Percentiles rank a stretch among this genome's conserved stretches.
Conservation (phyloP, 2,888 invertebrate genomes). For the Crocallis elinguaria region DNA sequence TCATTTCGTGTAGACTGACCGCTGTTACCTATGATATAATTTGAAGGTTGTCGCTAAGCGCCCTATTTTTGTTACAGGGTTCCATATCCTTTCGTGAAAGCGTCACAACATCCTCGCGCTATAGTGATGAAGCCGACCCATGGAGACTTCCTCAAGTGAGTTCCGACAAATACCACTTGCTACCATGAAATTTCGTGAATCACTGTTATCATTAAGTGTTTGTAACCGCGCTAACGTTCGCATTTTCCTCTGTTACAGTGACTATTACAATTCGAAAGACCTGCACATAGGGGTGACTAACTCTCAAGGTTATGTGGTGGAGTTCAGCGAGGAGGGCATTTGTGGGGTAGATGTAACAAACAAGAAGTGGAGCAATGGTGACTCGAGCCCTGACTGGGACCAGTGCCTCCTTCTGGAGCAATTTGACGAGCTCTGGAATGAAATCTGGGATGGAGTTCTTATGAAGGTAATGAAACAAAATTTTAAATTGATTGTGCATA, state of each 20-base stretch:
- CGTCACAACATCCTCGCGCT: slow-evolving; percentile 91
- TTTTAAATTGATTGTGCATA: too few relatives aligned
- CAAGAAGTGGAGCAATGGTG: slow-evolving; percentile 85
- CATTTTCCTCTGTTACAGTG: slow-evolving; percentile 76
- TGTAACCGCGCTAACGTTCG: slow-evolving; percentile 17
- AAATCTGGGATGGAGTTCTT: slow-evolving; percentile 90
- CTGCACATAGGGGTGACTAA: slow-evolving; percentile 96
- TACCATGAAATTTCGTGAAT: slow-evolving; percentile 24
- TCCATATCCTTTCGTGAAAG: slow-evolving; percentile 94
- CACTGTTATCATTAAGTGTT: slow-evolving; percentile 23
- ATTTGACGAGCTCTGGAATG: slow-evolving; percentile 88
- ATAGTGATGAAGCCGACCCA: slow-evolving; percentile 94
- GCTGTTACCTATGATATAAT: slow-evolving; percentile 30
- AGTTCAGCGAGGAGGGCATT: slow-evolving; percentile 93
- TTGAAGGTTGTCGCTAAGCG: slow-evolving; percentile 66
- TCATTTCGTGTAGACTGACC: not conserved
- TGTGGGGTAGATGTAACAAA: slow-evolving; percentile 80
- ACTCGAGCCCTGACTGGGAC: slow-evolving; percentile 87
- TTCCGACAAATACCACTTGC: slow-evolving; percentile 34
- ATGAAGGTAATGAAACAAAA: slow-evolving; percentile 74
- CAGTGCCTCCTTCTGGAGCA: slow-evolving; percentile 89
- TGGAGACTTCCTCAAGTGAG: slow-evolving; percentile 95
- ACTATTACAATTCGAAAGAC: slow-evolving; percentile 92
- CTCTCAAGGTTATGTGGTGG: slow-evolving; percentile 91
- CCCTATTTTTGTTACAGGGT: slow-evolving; percentile 83